Conservation (phyloP, 2,888 invertebrate genomes). For the Neoscelio sp. region DNA sequence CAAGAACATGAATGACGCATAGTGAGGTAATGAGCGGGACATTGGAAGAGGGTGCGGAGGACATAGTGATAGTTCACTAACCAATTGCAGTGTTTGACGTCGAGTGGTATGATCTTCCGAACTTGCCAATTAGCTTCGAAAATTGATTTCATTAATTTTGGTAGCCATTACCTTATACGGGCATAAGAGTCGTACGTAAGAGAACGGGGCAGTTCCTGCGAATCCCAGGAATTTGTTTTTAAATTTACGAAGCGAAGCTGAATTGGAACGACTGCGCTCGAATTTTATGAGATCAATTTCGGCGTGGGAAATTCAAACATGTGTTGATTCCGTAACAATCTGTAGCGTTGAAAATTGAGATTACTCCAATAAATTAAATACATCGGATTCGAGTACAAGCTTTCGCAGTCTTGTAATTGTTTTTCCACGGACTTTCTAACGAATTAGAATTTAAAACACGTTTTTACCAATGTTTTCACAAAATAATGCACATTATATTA, state of each 20-base stretch:
- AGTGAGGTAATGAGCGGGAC: conserved; percentile 55
- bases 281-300: conserved; percentile 64
- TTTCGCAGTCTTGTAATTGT: conserved; percentile 48
- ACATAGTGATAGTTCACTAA: conserved; percentile 51
- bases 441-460: too few relatives aligned
- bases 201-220: conserved; percentile 19
- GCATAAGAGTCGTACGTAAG: conserved; percentile 28
- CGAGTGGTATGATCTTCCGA: conserved; percentile 58
- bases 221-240: conserved; percentile 54
- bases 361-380: conserved; percentile 65
- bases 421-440: conserved; percentile 38
- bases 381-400: conserved; percentile 44
- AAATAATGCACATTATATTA: too few relatives aligned
- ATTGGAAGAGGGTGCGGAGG: conserved; percentile 18
- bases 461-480: too few relatives aligned
- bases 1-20: conserved; percentile 50
- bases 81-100: conserved; percentile 56
- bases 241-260: conserved; percentile 52
- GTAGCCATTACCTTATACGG: conserved; percentile 26
- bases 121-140: conserved; percentile 54
- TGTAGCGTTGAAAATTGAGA: conserved; percentile 61
- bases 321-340: conserved; percentile 64
- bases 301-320: conserved; percentile 64
- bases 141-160: conserved; percentile 61
- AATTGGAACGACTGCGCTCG: conserved; percentile 47